phyloP scores from a whole-genome alignment of 2,888 invertebrate species.

The Drosophila percnosoma region DNA sequence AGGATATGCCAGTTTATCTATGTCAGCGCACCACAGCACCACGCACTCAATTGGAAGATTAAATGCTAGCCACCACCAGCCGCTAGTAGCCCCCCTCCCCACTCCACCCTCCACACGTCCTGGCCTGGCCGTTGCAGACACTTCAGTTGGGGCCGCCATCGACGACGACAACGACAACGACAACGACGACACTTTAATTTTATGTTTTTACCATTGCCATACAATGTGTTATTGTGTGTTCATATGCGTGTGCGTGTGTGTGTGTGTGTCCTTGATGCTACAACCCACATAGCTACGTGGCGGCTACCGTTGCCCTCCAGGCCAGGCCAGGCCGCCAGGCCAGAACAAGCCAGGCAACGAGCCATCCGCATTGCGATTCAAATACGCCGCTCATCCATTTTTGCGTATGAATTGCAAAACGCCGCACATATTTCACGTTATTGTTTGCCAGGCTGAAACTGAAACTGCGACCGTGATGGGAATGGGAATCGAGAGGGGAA shows the following conservation, averaged over 20 bases:
- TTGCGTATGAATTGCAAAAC: slow-evolving; percentile 80
- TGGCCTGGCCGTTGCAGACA: slow-evolving; percentile 24
- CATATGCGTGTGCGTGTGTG: slow-evolving; percentile 19
- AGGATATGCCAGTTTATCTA: slow-evolving; percentile 74
- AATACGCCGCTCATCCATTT: slow-evolving; percentile 75
- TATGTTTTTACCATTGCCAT: slow-evolving; percentile 61
- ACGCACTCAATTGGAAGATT: slow-evolving; percentile 80
- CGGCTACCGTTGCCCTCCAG: slow-evolving; percentile 44
- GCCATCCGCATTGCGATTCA: slow-evolving; percentile 58
- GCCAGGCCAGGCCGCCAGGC: slow-evolving; percentile 2
- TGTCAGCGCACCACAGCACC: slow-evolving; percentile 63
- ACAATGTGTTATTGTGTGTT: slow-evolving; percentile 72
- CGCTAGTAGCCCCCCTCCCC: background rate
- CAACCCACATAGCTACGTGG: slow-evolving; percentile 17
- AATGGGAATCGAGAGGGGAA: background rate
- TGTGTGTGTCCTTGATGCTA: background rate
- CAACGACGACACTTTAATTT: slow-evolving; percentile 63
- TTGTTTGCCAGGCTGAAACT: slow-evolving; percentile 62
- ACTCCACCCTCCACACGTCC: background rate
- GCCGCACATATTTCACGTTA: slow-evolving; percentile 80
- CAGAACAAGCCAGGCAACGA: slow-evolving; percentile 7
- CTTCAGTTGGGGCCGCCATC: slow-evolving; percentile 55
- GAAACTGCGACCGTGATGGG: slow-evolving; percentile 21
- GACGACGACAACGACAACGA: slow-evolving; percentile 13
- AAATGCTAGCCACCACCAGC: slow-evolving; percentile 57